Evolutionary conservation across 2,888 invertebrate genomes (phyloP).

Genomic region (Drosophila picticornis): DNA sequence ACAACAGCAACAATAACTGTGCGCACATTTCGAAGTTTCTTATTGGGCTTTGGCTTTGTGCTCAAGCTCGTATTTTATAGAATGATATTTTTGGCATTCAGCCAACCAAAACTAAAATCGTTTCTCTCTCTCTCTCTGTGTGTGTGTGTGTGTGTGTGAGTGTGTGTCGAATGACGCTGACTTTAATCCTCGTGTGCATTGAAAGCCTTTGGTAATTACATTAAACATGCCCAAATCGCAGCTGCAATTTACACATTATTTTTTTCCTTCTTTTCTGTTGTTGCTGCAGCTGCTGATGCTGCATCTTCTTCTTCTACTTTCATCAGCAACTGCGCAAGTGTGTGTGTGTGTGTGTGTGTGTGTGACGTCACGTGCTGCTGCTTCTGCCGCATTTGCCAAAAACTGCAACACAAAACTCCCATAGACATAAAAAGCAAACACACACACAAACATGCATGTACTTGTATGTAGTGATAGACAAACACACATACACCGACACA

Average conservation of each 20-base stretch:
- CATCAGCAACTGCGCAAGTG: slow-evolving; percentile 12
- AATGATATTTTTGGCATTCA: slow-evolving; percentile 78
- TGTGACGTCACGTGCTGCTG: slow-evolving; percentile 64
- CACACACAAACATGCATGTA: slow-evolving; percentile 26
- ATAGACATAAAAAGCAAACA: slow-evolving; percentile 65
- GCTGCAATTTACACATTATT: slow-evolving; percentile 75
- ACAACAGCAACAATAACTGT: slow-evolving; percentile 10
- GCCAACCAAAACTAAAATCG: slow-evolving; percentile 39
- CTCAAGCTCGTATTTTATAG: slow-evolving; percentile 78
- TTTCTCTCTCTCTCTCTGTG: too few relatives aligned
- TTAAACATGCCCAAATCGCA: slow-evolving; percentile 80
- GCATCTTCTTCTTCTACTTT: slow-evolving; percentile 1
- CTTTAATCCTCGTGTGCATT: slow-evolving; percentile 68
- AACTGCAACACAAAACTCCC: slow-evolving; percentile 66
- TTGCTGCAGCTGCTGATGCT: not conserved
- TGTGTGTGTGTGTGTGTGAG: slow-evolving; percentile 24
- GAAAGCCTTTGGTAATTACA: slow-evolving; percentile 80
- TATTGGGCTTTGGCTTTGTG: slow-evolving; percentile 76
- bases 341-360: slow-evolving; percentile 23
- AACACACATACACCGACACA: slow-evolving; percentile 27
- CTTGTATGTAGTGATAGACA: slow-evolving; percentile 19
- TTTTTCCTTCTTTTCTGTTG: not conserved
- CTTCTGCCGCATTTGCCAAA: slow-evolving; percentile 60
- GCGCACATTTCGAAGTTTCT: slow-evolving; percentile 70
- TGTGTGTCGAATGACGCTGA: slow-evolving; percentile 46